Evolutionary conservation across 92 coral and sea anemone species (phyloP).

Genomic region (Phenganax subtilis): DNA sequence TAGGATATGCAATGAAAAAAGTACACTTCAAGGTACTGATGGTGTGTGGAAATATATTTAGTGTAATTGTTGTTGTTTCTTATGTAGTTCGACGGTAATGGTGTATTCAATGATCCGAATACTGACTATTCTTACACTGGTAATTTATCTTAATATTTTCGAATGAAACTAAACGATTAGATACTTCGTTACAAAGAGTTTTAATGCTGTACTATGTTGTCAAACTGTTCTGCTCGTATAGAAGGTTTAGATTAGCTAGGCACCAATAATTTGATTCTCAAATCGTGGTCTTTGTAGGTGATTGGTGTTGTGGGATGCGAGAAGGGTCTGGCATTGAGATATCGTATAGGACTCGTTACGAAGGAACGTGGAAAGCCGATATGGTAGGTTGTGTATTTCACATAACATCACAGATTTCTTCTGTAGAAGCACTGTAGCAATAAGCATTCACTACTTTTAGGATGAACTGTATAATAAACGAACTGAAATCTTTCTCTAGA

Average conservation of each 20-base stretch:
- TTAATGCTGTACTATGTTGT: neutral
- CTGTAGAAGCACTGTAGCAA: neutral
- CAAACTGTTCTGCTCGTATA: neutral
- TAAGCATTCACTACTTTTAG: neutral
- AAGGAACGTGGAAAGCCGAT: conserved; percentile 80
- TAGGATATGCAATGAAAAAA: neutral
- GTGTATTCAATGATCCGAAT: conserved; percentile 59
- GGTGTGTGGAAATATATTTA: neutral
- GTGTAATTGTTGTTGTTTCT: conserved; percentile 2
- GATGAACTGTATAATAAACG: neutral
- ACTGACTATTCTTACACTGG: conserved; percentile 70
- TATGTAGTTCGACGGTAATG: conserved; percentile 64
- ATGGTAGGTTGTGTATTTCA: conserved; percentile 55
- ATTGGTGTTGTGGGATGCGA: conserved; percentile 73
- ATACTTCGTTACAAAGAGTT: no score
- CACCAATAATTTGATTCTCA: neutral
- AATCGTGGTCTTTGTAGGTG: conserved; percentile 49
- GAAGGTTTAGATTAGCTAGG: neutral
- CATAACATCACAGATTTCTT: no score
- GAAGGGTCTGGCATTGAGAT: conserved; percentile 79
- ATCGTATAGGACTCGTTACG: conserved; percentile 56
- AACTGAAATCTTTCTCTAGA: conserved; percentile 43
- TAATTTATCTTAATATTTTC: conserved; percentile 19
- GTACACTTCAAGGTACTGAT: neutral
- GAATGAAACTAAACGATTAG: neutral